Percentiles rank a stretch among this genome's conserved stretches.
phyloP scores from a whole-genome alignment of 2,888 invertebrate species.

The Sisyra nigra region DNA sequence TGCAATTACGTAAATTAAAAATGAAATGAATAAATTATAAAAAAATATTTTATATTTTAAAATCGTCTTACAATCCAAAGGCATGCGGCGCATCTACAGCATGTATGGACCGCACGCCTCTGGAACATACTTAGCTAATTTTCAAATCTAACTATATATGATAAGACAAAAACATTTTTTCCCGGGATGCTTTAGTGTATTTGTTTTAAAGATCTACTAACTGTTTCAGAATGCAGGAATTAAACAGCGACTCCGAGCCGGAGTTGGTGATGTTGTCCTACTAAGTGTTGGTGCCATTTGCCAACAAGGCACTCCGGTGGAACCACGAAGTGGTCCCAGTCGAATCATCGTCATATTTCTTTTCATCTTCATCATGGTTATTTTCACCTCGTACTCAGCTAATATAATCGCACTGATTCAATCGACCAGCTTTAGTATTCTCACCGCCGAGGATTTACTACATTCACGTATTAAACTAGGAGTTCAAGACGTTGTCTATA shows the following conservation, averaged over 20 bases:
- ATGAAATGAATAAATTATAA: too few species aligned
- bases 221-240: too few species aligned
- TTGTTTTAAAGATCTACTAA: too few species aligned
- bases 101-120: too few species aligned
- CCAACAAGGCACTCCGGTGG: slow-evolving; percentile 29
- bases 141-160: too few species aligned
- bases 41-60: too few species aligned
- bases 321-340: slow-evolving; percentile 30
- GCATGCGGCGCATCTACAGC: too few species aligned
- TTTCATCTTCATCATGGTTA: slow-evolving; percentile 30
- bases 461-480: slow-evolving; percentile 41
- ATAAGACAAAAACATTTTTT: too few species aligned
- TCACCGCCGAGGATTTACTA: slow-evolving; percentile 34
- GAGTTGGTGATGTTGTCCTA: slow-evolving; percentile 18
- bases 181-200: too few species aligned
- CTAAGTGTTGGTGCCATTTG: slow-evolving; percentile 31
- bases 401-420: slow-evolving; percentile 50
- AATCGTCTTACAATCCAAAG: too few species aligned
- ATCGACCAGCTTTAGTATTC: slow-evolving; percentile 40
- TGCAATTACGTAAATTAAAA: too few species aligned
- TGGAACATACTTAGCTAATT: too few species aligned
- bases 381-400: slow-evolving; percentile 49
- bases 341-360: slow-evolving; percentile 22
- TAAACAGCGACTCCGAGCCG: not conserved
- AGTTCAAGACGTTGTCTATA: slow-evolving; percentile 37